phyloP scores from a whole-genome alignment of 2,113 vertebrate species.

The Rhynchomys soricoides region DNA sequence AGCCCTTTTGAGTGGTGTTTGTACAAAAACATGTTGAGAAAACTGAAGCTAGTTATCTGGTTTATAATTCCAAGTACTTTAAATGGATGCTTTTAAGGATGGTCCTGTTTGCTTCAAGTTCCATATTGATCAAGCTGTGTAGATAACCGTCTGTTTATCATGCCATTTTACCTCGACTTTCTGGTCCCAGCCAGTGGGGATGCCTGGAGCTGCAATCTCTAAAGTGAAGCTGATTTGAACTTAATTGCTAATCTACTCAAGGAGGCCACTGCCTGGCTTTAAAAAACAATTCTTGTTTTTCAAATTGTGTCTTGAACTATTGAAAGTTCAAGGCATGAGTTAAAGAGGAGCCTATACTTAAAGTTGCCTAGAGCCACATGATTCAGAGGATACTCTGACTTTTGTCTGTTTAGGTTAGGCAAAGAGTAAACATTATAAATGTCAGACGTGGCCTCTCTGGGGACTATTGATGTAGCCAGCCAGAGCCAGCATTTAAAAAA shows the following conservation, averaged over 20 bases:
- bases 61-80: slow-evolving; percentile 62
- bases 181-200: slow-evolving; percentile 40
- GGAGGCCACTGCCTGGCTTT: background rate
- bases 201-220: slow-evolving; percentile 67
- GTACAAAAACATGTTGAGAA: slow-evolving; percentile 42
- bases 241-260: slow-evolving; percentile 68
- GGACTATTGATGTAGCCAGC: slow-evolving; percentile 69
- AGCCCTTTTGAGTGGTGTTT: slow-evolving; percentile 41
- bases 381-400: slow-evolving; percentile 60
- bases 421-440: slow-evolving; percentile 77
- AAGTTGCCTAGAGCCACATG: slow-evolving; percentile 68
- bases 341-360: slow-evolving; percentile 57
- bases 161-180: slow-evolving; percentile 53
- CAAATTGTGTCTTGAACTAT: slow-evolving; percentile 64
- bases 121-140: slow-evolving; percentile 70
- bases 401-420: slow-evolving; percentile 50
- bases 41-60: slow-evolving; percentile 56
- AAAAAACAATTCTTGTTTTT: slow-evolving; percentile 53
- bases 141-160: slow-evolving; percentile 72
- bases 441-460: slow-evolving; percentile 62
- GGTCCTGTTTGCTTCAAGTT: slow-evolving; percentile 50
- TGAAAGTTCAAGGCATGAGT: slow-evolving; percentile 72
- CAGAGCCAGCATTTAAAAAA: slow-evolving; percentile 69
- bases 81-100: slow-evolving; percentile 72
- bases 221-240: slow-evolving; percentile 66